Evolutionary conservation across 1,140 invertebrate genomes (phyloP), one percentile per base, ranked within the genome.

Genomic region (Aphis gossypii): DNA sequence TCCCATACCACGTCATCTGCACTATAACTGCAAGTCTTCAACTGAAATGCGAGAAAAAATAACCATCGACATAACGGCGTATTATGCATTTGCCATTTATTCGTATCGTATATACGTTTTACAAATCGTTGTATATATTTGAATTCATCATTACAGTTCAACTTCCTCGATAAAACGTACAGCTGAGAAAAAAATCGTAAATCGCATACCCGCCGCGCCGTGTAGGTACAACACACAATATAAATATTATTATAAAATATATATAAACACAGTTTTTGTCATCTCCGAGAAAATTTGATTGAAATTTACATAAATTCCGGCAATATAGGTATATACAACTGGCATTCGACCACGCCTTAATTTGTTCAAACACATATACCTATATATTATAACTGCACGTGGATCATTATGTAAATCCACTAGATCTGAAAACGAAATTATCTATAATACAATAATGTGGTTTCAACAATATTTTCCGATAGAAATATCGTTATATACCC

Each of bases 401-500:
- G 30, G n/a, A 76, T 14, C 30, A 76, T 76, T 76, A 76, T 76
- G 30, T 20, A 68, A 76, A 76, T 76, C n/a, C 14, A 14, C 60
- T 18, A 76, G 60, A 76, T 76, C 60, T 76, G 60, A 76, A 76
- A 76, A 76, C 60, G 20, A 76, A 76, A 76, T 76, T 76, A 76
- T 76, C 60, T 76, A 76, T 76, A 76, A 76, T 35, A 76, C 20
- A 76, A 76, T 76, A 76, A 76, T 76, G n/a, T 6, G 60, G 60
- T 30, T 68, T 68, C 60, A 68, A 68, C 60, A 68, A 68, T 68
- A 68, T 68, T 68, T 76, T 76, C 30, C n/a, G n/a, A 35, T 76
- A 30, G 30, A 76, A 76, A 76, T 76, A 76, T 35, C 60, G n/a
- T n/a, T 76, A 76, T 76, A 76, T n/a, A 76, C 14, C 60, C n/a